Evolutionary conservation across 2,797 vertebrate species (phyloP).

Genomic region (Intellagama lesueurii): DNA sequence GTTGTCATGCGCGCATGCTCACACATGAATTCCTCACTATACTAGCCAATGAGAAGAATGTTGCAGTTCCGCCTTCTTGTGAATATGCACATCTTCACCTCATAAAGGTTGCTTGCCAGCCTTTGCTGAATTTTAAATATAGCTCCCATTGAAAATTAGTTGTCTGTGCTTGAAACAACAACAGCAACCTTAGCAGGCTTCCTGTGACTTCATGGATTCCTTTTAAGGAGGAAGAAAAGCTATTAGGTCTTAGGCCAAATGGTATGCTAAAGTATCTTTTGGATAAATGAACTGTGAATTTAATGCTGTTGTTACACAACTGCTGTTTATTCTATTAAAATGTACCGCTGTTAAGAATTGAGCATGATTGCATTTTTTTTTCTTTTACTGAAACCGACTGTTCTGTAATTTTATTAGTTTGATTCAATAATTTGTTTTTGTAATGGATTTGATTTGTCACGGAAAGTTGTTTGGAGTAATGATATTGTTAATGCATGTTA

Average conservation of each 20-base stretch:
- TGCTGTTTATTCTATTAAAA: conserved; percentile 21
- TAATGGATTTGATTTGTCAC: not conserved
- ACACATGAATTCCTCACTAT: too few relatives aligned
- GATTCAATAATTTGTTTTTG: conserved; percentile 15
- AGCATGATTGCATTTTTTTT: not conserved
- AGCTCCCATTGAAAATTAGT: not conserved
- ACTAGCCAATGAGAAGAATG: too few relatives aligned
- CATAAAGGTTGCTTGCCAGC: not conserved
- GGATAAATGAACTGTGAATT: conserved; percentile 4
- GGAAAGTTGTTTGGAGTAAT: not conserved
- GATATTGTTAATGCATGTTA: not conserved
- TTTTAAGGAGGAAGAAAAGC: not conserved
- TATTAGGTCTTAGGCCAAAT: not conserved
- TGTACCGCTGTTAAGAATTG: not conserved
- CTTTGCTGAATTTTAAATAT: not conserved
- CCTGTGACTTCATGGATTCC: not conserved
- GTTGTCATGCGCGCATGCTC: too few relatives aligned
- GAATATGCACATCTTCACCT: not conserved
- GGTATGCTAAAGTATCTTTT: not conserved
- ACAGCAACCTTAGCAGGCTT: not conserved
- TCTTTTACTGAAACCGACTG: not conserved
- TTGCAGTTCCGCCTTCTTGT: too few relatives aligned
- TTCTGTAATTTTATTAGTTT: conserved; percentile 13
- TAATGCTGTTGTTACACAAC: not conserved
- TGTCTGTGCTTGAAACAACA: not conserved